Percentiles rank a stretch among this genome's conserved stretches.
Evolutionary conservation across 2,797 vertebrate genomes (phyloP).

Genomic region (Potorous gilbertii): DNA sequence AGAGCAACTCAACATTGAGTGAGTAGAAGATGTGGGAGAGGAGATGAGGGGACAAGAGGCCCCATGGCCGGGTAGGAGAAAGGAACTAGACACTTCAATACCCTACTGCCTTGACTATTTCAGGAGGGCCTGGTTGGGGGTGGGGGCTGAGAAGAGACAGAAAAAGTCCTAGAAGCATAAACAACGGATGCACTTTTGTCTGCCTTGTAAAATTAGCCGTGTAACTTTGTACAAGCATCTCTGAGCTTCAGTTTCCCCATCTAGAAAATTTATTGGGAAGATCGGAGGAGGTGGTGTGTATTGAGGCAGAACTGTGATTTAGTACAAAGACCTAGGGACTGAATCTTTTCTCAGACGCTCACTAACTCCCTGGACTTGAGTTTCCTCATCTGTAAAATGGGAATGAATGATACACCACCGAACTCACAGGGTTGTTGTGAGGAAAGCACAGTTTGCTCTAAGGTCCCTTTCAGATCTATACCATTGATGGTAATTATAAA

Average conservation of each 20-base stretch:
- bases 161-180: not conserved
- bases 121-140: constrained; percentile 82
- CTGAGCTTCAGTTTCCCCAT: not conserved
- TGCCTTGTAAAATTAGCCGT: not conserved
- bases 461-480: not conserved
- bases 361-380: not conserved
- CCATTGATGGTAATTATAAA: not conserved
- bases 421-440: not conserved
- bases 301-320: not conserved
- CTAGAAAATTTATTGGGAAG: not conserved
- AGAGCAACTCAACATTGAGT: constrained; percentile 82
- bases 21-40: constrained; percentile 33
- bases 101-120: not conserved
- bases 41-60: not conserved
- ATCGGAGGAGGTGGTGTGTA: not conserved
- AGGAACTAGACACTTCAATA: not conserved
- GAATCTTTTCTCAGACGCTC: not conserved
- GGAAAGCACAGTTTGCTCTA: not conserved
- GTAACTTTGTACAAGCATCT: not conserved
- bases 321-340: not conserved
- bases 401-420: not conserved
- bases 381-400: not conserved
- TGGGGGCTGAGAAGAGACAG: constrained; percentile 54
- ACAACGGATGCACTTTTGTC: not conserved
- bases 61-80: too few relatives aligned